Evolutionary conservation across 2,113 vertebrate genomes (phyloP).

Genomic region (Syrmaticus mikado): DNA sequence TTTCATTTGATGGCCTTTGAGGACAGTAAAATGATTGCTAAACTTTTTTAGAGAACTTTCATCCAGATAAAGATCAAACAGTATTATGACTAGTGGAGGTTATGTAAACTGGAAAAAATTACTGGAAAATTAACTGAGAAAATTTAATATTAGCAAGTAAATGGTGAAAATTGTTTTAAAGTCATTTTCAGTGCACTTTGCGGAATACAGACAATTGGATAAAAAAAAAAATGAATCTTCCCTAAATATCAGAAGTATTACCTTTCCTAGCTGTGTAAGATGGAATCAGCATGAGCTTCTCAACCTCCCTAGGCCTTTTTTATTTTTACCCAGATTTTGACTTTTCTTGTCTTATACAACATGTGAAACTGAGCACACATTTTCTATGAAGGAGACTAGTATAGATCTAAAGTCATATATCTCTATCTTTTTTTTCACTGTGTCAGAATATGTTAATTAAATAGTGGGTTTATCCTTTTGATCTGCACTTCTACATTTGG

Average conservation of each 20-base stretch:
- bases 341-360: background rate
- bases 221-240: background rate
- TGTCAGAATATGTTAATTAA: background rate
- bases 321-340: background rate
- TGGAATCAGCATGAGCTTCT: background rate
- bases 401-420: background rate
- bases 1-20: background rate
- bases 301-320: background rate
- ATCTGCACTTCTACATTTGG: background rate
- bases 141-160: background rate
- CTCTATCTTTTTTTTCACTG: background rate
- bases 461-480: background rate
- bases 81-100: background rate
- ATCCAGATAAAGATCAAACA: background rate
- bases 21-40: background rate
- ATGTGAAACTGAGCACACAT: background rate
- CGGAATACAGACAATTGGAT: background rate
- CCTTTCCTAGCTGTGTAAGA: background rate
- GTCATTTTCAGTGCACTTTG: background rate
- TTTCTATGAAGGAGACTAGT: background rate
- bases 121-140: background rate
- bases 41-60: background rate
- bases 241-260: background rate
- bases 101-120: background rate
- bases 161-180: background rate